Base-by-base conservation (phyloP, 2,888 invertebrate species). In the Camptogramma bilineatum region DNA sequence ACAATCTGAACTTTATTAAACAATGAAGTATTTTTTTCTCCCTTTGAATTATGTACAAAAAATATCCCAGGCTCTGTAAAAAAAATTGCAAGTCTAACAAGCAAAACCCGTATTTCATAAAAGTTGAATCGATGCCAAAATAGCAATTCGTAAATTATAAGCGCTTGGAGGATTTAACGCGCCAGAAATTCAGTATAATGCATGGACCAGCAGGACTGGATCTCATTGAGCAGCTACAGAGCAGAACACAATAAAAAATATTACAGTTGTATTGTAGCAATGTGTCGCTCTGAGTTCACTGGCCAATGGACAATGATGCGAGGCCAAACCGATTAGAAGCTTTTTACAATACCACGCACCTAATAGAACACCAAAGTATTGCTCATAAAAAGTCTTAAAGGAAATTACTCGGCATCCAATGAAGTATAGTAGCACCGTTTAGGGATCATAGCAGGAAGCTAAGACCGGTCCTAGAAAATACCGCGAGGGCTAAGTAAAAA, bases 371-470 rank as follows among this genome's bases (percentile, higher is more conserved):
- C 77, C 64, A 77, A 77, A 78, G 73, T 66, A 81, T 74, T 76
- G 52, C 69, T 70, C 73, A 82, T 81, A 85, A 90, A 87, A 87
- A 79, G 75, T 77, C 54, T 75, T 73, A 70, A 74, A 81, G 80
- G 78, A 81, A 85, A 88, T 87, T 86, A 84, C 82, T 80, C 79
- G 75, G 75, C 81, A 80, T 80, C 78, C 77, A 82, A 80, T 78
- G 78, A 80, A 78, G 79, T 80, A 81, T 75, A 77, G 75, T 75
- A 77, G 75, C 72, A 58, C 86, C 85, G 75, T 86, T 85, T 89
- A 88, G 83, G 89, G 88, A 84, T 76, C 75, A 81, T 75, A 84
- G 80, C 83, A 91, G 90, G 91, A 91, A 90, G 85, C 79, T 61
- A 65, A 64, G 74, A 84, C 87, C 82, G 81, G 85, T 86, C 80